Conservation (phyloP, 2,797 vertebrate genomes). For the Epinephelus coioides region DNA sequence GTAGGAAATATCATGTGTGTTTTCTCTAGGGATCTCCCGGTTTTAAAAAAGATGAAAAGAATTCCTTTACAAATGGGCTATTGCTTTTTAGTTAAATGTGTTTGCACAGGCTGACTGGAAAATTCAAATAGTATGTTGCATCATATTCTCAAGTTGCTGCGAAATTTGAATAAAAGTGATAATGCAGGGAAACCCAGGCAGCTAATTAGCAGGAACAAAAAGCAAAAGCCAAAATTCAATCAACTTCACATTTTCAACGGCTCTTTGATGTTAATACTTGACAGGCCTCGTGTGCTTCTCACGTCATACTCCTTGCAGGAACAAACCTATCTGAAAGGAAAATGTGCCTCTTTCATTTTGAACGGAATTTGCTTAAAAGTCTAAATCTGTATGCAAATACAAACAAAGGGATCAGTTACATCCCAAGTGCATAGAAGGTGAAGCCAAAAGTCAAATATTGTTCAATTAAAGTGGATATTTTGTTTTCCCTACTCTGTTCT, state of each 20-base stretch:
- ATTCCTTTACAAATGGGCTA: slow-evolving; percentile 6
- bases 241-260: slow-evolving; percentile 50
- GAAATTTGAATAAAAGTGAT: slow-evolving; percentile 48
- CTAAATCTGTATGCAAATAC: slow-evolving; percentile 31
- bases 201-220: slow-evolving; percentile 54
- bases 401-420: slow-evolving; percentile 43
- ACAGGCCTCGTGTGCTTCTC: slow-evolving; percentile 25
- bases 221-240: slow-evolving; percentile 49
- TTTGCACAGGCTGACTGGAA: slow-evolving; percentile 20
- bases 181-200: slow-evolving; percentile 17
- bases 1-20: neutral
- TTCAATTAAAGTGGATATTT: neutral
- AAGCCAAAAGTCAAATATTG: slow-evolving; percentile 30
- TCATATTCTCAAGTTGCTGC: slow-evolving; percentile 24
- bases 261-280: slow-evolving; percentile 62
- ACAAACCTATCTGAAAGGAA: slow-evolving; percentile 46
- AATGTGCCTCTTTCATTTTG: slow-evolving; percentile 22
- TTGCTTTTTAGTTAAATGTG: slow-evolving; percentile 26
- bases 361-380: slow-evolving; percentile 31
- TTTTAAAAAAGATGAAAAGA: slow-evolving; percentile 44
- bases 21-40: slow-evolving; percentile 1
- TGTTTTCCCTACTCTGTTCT: neutral
- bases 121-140: slow-evolving; percentile 7
- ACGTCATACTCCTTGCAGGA: slow-evolving; percentile 10
- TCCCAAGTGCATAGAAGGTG: neutral